Evolutionary conservation across 1,140 invertebrate species (phyloP).

Genomic region (Hycleus phaleratus): DNA sequence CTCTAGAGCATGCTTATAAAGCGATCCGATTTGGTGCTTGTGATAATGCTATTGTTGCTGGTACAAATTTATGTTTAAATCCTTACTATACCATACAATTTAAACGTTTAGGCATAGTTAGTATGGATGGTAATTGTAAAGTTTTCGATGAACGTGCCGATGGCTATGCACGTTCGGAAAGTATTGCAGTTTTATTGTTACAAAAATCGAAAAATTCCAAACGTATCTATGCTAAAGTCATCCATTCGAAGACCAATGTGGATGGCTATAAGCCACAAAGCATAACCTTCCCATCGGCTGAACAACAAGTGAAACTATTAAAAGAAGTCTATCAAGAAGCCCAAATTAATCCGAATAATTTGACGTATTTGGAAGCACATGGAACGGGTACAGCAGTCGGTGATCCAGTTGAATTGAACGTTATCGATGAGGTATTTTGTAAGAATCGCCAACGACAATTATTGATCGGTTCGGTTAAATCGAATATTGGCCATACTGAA

Average conservation of each 20-base stretch:
- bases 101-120: conserved; percentile 68
- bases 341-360: conserved; percentile 54
- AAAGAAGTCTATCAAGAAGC: conserved; percentile 78
- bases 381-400: conserved; percentile 57
- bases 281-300: conserved; percentile 85
- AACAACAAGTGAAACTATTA: conserved; percentile 70
- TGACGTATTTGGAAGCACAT: conserved; percentile 87
- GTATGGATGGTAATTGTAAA: conserved; percentile 77
- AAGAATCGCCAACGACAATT: conserved; percentile 59
- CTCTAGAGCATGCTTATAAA: conserved; percentile 73
- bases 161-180: conserved; percentile 70
- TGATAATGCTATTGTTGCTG: conserved; percentile 82
- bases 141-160: conserved; percentile 78
- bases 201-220: conserved; percentile 74
- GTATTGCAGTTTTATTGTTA: conserved; percentile 69
- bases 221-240: conserved; percentile 56
- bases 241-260: conserved; percentile 63
- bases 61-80: conserved; percentile 74
- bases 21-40: conserved; percentile 68
- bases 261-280: conserved; percentile 72
- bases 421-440: conserved; percentile 78
- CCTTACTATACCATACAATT: conserved; percentile 41
- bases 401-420: conserved; percentile 39
- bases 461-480: conserved; percentile 83
- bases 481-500: conserved; percentile 90